Percentiles rank a stretch among this genome's conserved stretches.
Conservation (phyloP, 2,113 vertebrate species). For the Suncus etruscus region DNA sequence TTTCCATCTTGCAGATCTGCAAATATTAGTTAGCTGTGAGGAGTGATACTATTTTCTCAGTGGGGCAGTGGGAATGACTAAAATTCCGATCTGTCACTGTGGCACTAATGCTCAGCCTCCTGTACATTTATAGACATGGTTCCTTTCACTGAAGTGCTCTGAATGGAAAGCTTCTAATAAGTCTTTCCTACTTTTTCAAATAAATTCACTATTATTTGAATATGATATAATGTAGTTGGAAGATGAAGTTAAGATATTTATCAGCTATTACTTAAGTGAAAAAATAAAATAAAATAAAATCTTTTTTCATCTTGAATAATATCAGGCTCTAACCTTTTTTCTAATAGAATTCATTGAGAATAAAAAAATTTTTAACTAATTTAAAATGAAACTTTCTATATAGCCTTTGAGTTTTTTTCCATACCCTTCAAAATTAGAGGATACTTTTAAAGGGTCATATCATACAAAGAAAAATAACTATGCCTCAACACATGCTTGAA, state of each 20-base stretch:
- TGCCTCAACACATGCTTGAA: conserved; percentile 13
- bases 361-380: neutral
- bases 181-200: conserved; percentile 58
- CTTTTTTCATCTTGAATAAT: conserved; percentile 52
- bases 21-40: conserved; percentile 19
- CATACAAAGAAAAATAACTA: neutral
- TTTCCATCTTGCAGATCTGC: conserved; percentile 2
- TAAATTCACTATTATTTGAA: conserved; percentile 49
- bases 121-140: neutral
- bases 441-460: conserved; percentile 12
- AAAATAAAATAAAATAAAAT: conserved; percentile 53
- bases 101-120: neutral
- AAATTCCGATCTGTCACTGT: neutral
- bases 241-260: conserved; percentile 60
- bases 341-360: conserved; percentile 13
- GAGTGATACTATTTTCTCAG: neutral
- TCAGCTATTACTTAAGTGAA: conserved; percentile 26
- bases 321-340: conserved; percentile 39
- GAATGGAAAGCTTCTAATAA: conserved; percentile 38
- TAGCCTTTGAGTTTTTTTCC: conserved; percentile 16
- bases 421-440: neutral
- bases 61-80: neutral
- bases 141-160: neutral
- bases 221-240: conserved; percentile 27
- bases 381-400: conserved; percentile 24